These are phyloP conservation scores for Endomychus coccineus DNA, from an alignment of 2,888 invertebrate species.

Conservation along the genomic window DNA sequence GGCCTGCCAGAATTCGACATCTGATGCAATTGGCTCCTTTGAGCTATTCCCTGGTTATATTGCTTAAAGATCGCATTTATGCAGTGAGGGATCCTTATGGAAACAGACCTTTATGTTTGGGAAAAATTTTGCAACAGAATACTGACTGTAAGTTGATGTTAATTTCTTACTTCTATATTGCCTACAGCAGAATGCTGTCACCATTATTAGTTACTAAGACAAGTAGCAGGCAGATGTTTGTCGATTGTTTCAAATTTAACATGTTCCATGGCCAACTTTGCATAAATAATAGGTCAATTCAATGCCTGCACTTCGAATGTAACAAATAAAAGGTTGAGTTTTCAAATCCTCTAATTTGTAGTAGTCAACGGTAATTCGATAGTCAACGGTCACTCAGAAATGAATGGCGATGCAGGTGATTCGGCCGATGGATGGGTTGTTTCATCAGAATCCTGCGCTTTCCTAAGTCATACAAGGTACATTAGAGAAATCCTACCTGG, in stretches of 20 bases:
- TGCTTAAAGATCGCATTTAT: slow-evolving; percentile 89
- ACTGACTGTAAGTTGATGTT: slow-evolving; percentile 20
- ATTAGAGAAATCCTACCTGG: slow-evolving; percentile 87
- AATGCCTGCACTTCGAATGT: too few species aligned
- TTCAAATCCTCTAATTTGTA: too few species aligned
- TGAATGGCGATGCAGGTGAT: slow-evolving; percentile 10
- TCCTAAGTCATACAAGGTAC: slow-evolving; percentile 83
- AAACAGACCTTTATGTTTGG: slow-evolving; percentile 93
- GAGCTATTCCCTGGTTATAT: slow-evolving; percentile 92
- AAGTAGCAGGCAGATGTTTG: too few species aligned
- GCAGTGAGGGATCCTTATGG: slow-evolving; percentile 95
- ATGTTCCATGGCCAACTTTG: too few species aligned
- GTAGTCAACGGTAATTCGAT: slow-evolving; percentile 5
- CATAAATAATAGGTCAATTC: too few species aligned
- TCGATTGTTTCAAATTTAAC: too few species aligned
- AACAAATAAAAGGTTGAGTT: too few species aligned
- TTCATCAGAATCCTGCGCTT: slow-evolving; percentile 95
- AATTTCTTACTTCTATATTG: slow-evolving; percentile 10
- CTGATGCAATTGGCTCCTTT: slow-evolving; percentile 88
- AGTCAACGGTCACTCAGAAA: slow-evolving; percentile 7
- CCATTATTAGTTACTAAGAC: too few species aligned
- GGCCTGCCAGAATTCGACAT: slow-evolving; percentile 87
- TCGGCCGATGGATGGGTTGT: slow-evolving; percentile 82
- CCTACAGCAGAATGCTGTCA: too few species aligned
- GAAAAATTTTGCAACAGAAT: slow-evolving; percentile 69